Conservation (phyloP, 92 coral and sea anemone genomes). For the Micromussa lordhowensis region DNA sequence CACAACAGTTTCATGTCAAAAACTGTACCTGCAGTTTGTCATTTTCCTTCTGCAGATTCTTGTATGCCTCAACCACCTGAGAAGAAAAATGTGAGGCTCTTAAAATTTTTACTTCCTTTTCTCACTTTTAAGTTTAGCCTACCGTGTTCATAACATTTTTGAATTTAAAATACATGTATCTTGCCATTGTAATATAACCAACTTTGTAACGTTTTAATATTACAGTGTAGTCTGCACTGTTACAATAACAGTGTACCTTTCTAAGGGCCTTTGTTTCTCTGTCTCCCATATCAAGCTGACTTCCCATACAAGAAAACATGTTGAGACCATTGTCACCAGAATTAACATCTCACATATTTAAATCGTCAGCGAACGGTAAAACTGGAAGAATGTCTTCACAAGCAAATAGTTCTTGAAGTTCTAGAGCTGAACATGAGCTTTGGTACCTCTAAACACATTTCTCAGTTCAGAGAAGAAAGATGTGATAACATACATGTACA, state of each 20-base stretch:
- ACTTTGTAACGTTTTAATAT: background rate
- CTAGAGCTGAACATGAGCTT: background rate
- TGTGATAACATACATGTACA: background rate
- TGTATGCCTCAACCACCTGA: conserved; percentile 98
- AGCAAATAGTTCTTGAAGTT: background rate
- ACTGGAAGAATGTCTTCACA: background rate
- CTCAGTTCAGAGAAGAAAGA: background rate
- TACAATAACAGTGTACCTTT: conserved; percentile 28
- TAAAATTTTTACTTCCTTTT: background rate
- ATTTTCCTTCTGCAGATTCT: conserved; percentile 94
- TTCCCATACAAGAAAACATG: conserved; percentile 54
- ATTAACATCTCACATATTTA: background rate
- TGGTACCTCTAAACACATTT: background rate
- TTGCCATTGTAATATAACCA: background rate
- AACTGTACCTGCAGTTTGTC: conserved; percentile 87
- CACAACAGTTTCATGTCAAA: background rate
- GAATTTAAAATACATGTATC: background rate
- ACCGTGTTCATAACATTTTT: background rate
- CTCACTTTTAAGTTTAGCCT: background rate
- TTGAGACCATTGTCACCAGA: conserved; percentile 14
- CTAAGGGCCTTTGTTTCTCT: conserved; percentile 16
- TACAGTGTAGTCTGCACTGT: background rate
- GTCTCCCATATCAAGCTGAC: conserved; percentile 22
- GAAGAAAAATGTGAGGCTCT: background rate
- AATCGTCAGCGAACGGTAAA: background rate